Conservation (phyloP, 2,113 vertebrate species). For the Nanorana parkeri region DNA sequence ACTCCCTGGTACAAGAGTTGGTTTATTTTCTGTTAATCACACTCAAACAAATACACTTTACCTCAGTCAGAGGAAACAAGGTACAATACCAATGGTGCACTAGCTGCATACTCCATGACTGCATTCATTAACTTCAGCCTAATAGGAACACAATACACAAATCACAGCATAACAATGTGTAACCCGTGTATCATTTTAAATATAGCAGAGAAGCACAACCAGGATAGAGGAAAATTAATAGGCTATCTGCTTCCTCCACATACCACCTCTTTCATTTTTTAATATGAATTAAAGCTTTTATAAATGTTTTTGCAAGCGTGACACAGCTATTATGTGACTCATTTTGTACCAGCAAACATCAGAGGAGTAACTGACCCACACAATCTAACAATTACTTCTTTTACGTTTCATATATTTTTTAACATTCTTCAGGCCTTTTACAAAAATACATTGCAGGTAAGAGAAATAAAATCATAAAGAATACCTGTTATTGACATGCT, state of each 20-base stretch:
- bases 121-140: no score
- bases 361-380: background rate
- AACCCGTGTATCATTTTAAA: background rate
- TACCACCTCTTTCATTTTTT: constrained; percentile 5
- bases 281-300: constrained; percentile 23
- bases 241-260: background rate
- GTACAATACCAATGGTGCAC: no score
- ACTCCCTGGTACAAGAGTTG: no score
- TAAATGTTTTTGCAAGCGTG: constrained; percentile 15
- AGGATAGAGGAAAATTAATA: background rate
- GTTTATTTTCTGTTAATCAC: no score
- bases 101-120: no score
- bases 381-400: background rate
- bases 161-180: background rate
- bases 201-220: background rate
- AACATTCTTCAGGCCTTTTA: background rate
- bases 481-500: no score
- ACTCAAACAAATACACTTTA: no score
- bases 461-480: no score
- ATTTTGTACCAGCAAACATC: background rate
- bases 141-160: no score
- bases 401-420: background rate
- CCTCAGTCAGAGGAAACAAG: no score
- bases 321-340: constrained; percentile 24
- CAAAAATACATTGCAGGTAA: no score